Evolutionary conservation across 2,888 invertebrate genomes (phyloP), one percentile per base, ranked within the genome.

Genomic region (Colletes collaris): DNA sequence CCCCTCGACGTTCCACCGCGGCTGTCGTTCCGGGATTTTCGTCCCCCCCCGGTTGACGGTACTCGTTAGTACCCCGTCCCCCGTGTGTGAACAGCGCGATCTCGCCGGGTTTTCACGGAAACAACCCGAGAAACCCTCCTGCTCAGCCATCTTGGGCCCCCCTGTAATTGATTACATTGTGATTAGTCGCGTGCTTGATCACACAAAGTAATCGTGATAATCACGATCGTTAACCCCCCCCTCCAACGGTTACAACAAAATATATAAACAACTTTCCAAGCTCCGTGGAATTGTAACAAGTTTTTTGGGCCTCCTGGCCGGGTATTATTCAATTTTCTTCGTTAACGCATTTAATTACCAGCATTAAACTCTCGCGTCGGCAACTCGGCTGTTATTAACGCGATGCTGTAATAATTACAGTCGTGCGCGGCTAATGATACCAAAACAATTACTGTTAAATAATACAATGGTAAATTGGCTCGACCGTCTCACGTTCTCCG

Each of bases 271-370:
- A 27, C 27, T 27, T 27, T 27, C 27, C 2, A 27, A 27, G 27
- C 27, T 27, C 27, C 27, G 27, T 27, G 27, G 2, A 27, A 27
- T 27, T 27, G 2, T 27, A 27, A 2, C 27, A 2, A 27, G 27
- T 2, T 27, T 40, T 40, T 40, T 40, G 40, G 40, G 40, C 2
- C 40, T 40, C 40, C 3, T 4, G 40, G 3, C 10, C 56, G 37
- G 46, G 64, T 40, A 53, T 60, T 59, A 64, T 76, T 78, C 76
- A 76, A 70, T 76, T 76, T 60, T 60, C 62, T 71, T 60, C 64
- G 78, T 70, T 63, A 63, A 77, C 77, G 66, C 37, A 10, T 67
- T 59, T 79, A 71, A 79, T 71, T 72, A 63, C 78, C 76, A 63
- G 19, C 63, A 77, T 79, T 79, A 79, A 79, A 79, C 62, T 58